Base-by-base conservation (phyloP, 1,140 invertebrate genomes). In the Drosophila sp. region DNA sequence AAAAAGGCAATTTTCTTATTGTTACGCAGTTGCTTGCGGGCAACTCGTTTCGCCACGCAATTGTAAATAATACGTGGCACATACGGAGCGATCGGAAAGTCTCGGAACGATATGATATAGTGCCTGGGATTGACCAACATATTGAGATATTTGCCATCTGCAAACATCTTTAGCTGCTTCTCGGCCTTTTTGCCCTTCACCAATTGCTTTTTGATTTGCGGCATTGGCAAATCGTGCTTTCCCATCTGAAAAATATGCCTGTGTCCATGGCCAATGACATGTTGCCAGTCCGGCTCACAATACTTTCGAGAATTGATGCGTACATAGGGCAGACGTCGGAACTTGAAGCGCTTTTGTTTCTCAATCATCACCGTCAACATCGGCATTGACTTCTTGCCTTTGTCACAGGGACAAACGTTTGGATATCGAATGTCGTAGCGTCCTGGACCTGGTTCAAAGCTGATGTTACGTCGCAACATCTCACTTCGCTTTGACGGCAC, bases 1-100 rank as follows among this genome's bases (percentile, higher is more conserved):
- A 76, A 65, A 11, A 91, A 91, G 14, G 90, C 90, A 9, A 91
- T 84, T 43, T 91, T 91, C 45, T 91, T 91, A 48, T 91, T 91
- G 50, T 76, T 91, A 0, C 89, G 76, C 73, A 91, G 16, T 41
- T 91, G 90, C 16, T 90, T 90, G 2, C 90, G 77, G 0, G 27
- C 27, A 0, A 86, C 18, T 0, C 78, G 72, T 51, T 90, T 91
- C 6, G 76, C 51, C 0, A 89, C 79, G 14, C 80, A 89, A 7
- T 91, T 91, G 51, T 79, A 91, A 7, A 54, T 58, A 14, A 91
- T 89, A 13, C 61, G 67, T 0, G 80, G 76, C 50, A 65, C 73
- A 14, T 75, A 71, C 0, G 74, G 57, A 0, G 51, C 1, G 0
- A 89, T 16, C 0, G 75, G 61, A 3, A 56, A 72, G 1, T 14